Conservation (phyloP, 2,888 invertebrate genomes). For the Aromia moschata region DNA sequence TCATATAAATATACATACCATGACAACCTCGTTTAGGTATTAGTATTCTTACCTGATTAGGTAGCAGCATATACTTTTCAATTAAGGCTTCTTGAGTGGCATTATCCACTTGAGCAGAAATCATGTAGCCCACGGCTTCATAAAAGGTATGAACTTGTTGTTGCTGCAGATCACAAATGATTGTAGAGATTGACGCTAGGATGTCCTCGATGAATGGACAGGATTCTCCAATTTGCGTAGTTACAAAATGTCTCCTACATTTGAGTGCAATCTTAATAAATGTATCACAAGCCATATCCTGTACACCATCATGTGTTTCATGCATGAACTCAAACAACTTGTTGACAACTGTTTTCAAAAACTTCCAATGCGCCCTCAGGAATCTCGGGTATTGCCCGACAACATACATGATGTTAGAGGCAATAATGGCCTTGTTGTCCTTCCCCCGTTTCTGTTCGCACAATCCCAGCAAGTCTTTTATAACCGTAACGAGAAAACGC, state of each 20-base stretch:
- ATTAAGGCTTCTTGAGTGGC: conserved; percentile 93
- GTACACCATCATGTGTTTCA: conserved; percentile 99
- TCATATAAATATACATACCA: too few species aligned
- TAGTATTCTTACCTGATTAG: conserved; percentile 80
- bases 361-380: conserved; percentile 99
- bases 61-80: conserved; percentile 96
- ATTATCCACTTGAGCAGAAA: conserved; percentile 93
- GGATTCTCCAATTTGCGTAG: conserved; percentile 93
- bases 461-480: conserved; percentile 94
- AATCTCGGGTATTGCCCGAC: conserved; percentile 99
- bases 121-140: conserved; percentile 99
- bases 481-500: conserved; percentile 97
- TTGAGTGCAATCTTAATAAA: conserved; percentile 99
- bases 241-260: conserved; percentile 97
- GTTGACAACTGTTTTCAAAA: conserved; percentile 99
- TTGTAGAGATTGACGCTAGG: conserved; percentile 92
- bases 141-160: conserved; percentile 99
- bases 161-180: conserved; percentile 98
- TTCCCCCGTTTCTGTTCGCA: conserved; percentile 99
- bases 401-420: conserved; percentile 99
- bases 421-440: conserved; percentile 99
- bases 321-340: conserved; percentile 99
- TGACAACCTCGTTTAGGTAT: too few species aligned
- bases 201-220: conserved; percentile 99
- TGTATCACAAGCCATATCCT: conserved; percentile 99